phyloP scores from a whole-genome alignment of 2,888 invertebrate species.

The Cryptus armator region DNA sequence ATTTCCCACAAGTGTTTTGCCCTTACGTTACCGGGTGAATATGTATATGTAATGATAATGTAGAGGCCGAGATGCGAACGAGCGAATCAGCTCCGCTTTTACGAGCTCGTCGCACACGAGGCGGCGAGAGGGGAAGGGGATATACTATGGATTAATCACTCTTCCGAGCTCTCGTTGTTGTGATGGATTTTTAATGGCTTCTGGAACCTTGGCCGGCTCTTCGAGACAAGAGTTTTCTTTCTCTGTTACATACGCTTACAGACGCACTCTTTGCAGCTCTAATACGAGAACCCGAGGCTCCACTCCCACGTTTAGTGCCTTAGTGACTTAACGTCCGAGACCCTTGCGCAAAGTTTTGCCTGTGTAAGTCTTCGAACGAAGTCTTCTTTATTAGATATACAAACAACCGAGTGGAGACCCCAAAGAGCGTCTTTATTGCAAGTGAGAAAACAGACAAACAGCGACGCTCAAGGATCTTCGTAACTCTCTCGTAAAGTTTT shows the following conservation, averaged over 20 bases:
- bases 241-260: slow-evolving; percentile 15
- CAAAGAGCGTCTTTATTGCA: not conserved
- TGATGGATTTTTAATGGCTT: slow-evolving; percentile 71
- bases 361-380: not conserved
- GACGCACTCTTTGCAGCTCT: not conserved
- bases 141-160: slow-evolving; percentile 66
- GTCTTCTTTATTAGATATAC: slow-evolving; percentile 14
- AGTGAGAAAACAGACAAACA: not conserved
- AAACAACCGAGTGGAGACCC: not conserved
- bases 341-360: slow-evolving; percentile 25
- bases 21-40: not conserved
- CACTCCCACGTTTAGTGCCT: slow-evolving; percentile 41
- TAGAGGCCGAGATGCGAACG: slow-evolving; percentile 31
- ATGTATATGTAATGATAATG: not conserved
- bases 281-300: not conserved
- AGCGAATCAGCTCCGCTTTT: slow-evolving; percentile 9
- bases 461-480: not conserved
- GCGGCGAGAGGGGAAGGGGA: not conserved
- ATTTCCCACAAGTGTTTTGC: slow-evolving; percentile 45
- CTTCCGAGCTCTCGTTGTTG: slow-evolving; percentile 63
- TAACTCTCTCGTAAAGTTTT: not conserved
- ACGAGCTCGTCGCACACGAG: slow-evolving; percentile 39
- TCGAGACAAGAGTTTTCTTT: slow-evolving; percentile 51
- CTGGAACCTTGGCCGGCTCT: slow-evolving; percentile 63
- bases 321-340: slow-evolving; percentile 32